Evolutionary conservation across 2,888 invertebrate genomes (phyloP), one percentile per base, ranked within the genome.

Genomic region (Dione vanillae): DNA sequence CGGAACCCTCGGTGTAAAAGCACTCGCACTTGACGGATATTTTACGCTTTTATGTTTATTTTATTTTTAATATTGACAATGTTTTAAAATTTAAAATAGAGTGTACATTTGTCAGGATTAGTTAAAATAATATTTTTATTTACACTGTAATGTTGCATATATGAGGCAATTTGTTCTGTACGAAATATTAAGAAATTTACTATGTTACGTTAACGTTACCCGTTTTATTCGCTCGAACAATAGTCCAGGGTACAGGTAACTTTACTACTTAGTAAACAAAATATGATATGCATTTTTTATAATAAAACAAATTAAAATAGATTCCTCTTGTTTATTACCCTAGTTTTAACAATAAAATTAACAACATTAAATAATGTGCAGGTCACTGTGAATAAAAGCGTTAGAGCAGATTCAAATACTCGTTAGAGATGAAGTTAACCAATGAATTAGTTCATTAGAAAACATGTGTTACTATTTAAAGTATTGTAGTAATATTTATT

Each of bases 291-390:
- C n/a, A 43, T 1, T 19, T 19, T 27, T n/a, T 43, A 1, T n/a
- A 70, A 37, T 65, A 43, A 49, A 66, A 67, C 47, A 20, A 65
- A 73, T 11, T 40, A 70, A 72, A 45, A 65, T 78, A 51, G 86
- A 90, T 91, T 90, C 91, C 92, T 89, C 90, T 88, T 86, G 87
- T 92, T 91, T 91, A 92, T 91, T 92, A 90, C 87, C 89, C 85
- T 83, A 91, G 85, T 78, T 67, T 86, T 89, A 91, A 91, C 89
- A 88, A 73, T 78, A 81, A 82, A 84, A 87, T 83, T 86, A 83
- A 82, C 84, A 78, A 79, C 69, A 80, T 78, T 79, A 83, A 81
- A 77, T 11, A 75, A 65, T 40, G 40, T 51, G 37, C 59, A 69
- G 69, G 71, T 74, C 71, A 69, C 64, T 43, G 49, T 66, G 12